A percentile compares a stretch with the other conserved stretches of the same genome.
These are phyloP conservation scores for Excalfactoria chinensis DNA, from an alignment of 2,113 vertebrate genomes.

Conservation along the genomic window DNA sequence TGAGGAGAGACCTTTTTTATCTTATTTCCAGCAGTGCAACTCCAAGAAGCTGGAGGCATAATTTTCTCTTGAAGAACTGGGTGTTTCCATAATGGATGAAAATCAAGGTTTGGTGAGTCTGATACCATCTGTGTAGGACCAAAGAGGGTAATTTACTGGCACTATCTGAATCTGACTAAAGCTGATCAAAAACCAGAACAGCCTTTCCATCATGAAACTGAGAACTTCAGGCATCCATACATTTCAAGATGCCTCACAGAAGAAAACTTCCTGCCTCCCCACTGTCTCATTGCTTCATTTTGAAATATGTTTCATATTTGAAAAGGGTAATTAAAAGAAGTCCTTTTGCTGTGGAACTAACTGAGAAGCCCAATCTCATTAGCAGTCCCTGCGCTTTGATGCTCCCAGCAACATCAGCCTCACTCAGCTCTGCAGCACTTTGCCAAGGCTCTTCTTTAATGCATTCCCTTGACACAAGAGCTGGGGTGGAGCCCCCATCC, in stretches of 20 bases:
- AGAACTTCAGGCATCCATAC: not conserved
- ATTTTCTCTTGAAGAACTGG: constrained; percentile 18
- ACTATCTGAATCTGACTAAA: not conserved
- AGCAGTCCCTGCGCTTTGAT: not conserved
- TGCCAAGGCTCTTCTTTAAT: constrained; percentile 7
- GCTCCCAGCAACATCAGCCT: not conserved
- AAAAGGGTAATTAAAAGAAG: not conserved
- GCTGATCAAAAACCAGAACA: constrained; percentile 3
- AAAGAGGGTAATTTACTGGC: not conserved
- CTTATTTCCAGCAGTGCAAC: not conserved
- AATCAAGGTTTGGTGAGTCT: accelerated
- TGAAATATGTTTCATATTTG: not conserved
- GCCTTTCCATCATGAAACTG: not conserved
- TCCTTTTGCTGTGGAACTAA: not conserved
- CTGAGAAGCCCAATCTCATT: not conserved
- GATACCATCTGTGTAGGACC: not conserved
- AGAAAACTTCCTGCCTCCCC: not conserved
- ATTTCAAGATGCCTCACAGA: not conserved
- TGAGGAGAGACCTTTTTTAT: constrained; percentile 19
- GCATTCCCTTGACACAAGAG: not conserved
- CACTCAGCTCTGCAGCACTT: not conserved
- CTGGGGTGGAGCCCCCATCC: not conserved
- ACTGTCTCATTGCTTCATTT: not conserved
- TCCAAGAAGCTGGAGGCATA: constrained; percentile 21
- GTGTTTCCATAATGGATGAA: constrained; percentile 19